Percentiles rank a stretch among this genome's conserved stretches.
Conservation (phyloP, 2,113 vertebrate genomes). For the Xenus cinereus region DNA sequence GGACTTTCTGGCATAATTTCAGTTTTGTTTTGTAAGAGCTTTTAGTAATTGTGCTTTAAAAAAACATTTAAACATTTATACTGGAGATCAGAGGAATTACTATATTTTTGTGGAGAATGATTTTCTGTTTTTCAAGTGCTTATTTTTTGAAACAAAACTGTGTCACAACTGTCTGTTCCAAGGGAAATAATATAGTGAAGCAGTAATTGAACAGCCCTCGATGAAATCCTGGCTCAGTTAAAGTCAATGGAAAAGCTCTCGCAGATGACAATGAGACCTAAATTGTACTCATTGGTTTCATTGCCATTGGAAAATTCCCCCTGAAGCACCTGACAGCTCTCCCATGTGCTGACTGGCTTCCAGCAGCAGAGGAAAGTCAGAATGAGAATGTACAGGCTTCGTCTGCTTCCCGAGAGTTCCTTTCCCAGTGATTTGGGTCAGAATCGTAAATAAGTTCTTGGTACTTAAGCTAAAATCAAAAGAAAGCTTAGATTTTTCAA, state of each 20-base stretch:
- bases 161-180: background rate
- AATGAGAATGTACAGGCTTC: background rate
- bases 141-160: background rate
- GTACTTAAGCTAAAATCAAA: background rate
- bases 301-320: background rate
- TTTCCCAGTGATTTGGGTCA: background rate
- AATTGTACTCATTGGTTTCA: background rate
- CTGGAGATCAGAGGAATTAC: background rate
- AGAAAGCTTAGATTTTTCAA: background rate
- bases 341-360: background rate
- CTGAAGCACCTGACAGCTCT: background rate
- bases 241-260: background rate
- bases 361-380: background rate
- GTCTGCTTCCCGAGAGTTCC: background rate
- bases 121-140: background rate
- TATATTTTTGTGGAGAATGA: background rate
- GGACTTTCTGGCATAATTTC: background rate
- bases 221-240: background rate
- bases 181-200: background rate
- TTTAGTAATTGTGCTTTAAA: background rate
- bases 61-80: background rate
- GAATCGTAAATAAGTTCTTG: background rate
- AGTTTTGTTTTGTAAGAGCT: background rate
- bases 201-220: background rate
- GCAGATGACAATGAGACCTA: background rate